Evolutionary conservation across 2,888 invertebrate species (phyloP).

Genomic region (Seira sanloemensis): DNA sequence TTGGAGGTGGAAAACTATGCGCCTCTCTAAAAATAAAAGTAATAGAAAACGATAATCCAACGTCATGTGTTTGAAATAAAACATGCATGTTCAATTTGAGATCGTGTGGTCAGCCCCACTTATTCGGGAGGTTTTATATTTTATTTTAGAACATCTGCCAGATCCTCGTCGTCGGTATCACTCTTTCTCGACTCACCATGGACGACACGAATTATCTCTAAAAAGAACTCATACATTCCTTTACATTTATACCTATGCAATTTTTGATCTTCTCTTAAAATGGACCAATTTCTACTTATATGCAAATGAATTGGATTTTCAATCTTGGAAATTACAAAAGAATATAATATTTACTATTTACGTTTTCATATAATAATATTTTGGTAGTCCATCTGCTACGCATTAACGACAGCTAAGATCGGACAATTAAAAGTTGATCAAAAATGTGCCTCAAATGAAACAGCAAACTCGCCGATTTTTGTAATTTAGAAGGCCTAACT

Average conservation of each 20-base stretch:
- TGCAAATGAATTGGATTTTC: too few relatives aligned
- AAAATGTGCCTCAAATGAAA: too few relatives aligned
- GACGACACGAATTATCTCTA: neutral
- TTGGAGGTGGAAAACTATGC: neutral
- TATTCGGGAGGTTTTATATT: neutral
- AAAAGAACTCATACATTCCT: neutral
- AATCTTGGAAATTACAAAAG: too few relatives aligned
- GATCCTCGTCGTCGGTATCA: neutral
- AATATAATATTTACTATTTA: too few relatives aligned
- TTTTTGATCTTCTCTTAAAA: too few relatives aligned
- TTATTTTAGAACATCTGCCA: neutral
- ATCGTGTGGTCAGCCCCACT: conserved; percentile 62
- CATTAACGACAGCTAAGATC: too few relatives aligned
- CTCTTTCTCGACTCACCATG: neutral
- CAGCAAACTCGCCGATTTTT: too few relatives aligned
- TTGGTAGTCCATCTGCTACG: too few relatives aligned
- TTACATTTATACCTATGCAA: neutral
- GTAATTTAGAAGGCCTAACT: too few relatives aligned
- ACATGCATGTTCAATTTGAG: conserved; percentile 30
- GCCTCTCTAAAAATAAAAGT: neutral
- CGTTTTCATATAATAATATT: too few relatives aligned
- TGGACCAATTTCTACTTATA: too few relatives aligned
- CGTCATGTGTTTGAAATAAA: neutral
- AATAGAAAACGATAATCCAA: neutral
- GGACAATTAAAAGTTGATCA: too few relatives aligned